A percentile compares a stretch with the other conserved stretches of the same genome.
Evolutionary conservation across 2,113 vertebrate genomes (phyloP).

Genomic region (Oryzias javanicus): DNA sequence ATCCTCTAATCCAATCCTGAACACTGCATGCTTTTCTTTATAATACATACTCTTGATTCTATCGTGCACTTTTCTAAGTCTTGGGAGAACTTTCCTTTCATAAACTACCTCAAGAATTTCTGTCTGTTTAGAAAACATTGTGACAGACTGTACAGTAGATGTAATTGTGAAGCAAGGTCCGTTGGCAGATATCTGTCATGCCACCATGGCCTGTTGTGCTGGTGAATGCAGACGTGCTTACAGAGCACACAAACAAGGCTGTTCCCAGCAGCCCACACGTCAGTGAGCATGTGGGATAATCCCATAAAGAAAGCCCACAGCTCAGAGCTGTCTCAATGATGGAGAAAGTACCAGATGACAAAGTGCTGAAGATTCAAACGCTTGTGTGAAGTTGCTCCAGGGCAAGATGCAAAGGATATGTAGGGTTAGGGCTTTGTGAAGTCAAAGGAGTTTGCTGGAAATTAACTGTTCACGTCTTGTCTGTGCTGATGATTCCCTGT

Average conservation of each 20-base stretch:
- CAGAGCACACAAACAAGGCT: conserved; percentile 23
- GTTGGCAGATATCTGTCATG: neutral
- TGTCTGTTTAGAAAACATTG: too few relatives aligned
- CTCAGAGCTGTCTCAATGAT: conserved; percentile 46
- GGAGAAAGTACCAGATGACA: conserved; percentile 50
- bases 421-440: conserved; percentile 8
- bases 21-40: too few relatives aligned
- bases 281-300: conserved; percentile 61
- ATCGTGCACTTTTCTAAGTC: too few relatives aligned
- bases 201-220: neutral
- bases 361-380: conserved; percentile 51
- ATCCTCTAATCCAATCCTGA: too few relatives aligned
- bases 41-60: too few relatives aligned
- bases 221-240: conserved; percentile 38
- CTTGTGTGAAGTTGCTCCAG: conserved; percentile 56
- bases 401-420: conserved; percentile 18
- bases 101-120: too few relatives aligned
- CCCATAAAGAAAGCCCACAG: conserved; percentile 36
- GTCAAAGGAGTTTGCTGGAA: conserved; percentile 1
- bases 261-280: conserved; percentile 41
- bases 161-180: neutral
- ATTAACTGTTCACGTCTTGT: too few relatives aligned
- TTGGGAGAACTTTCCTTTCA: too few relatives aligned
- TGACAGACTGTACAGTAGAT: too few relatives aligned
- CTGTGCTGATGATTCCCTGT: conserved; percentile 32